Conservation (phyloP, 1,140 invertebrate genomes). For the Meloidogyne floridensis region DNA sequence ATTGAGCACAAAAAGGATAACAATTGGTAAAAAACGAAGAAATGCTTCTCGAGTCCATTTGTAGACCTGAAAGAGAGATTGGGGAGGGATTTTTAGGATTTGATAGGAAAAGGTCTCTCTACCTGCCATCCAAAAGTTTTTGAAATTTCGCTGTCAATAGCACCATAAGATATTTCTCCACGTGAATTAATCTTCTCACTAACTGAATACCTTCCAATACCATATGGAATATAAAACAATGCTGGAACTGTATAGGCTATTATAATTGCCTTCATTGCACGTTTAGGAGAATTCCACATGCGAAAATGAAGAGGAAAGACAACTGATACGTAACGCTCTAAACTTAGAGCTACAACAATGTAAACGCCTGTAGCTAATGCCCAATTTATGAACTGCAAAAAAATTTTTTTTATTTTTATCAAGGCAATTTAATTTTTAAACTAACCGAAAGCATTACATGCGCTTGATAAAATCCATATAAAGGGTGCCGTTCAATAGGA, state of each 20-base stretch:
- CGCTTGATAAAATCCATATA: constrained; percentile 61
- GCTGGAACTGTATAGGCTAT: constrained; percentile 61
- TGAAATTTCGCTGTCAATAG: constrained; percentile 54
- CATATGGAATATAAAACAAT: constrained; percentile 62
- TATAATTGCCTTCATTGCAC: constrained; percentile 58
- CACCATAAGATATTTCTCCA: constrained; percentile 47
- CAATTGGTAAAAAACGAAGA: constrained; percentile 61
- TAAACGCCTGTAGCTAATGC: constrained; percentile 61
- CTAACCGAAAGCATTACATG: constrained; percentile 60
- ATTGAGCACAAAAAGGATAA: constrained; percentile 58
- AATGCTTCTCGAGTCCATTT: constrained; percentile 63
- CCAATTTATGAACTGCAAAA: constrained; percentile 58
- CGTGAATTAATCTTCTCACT: constrained; percentile 38
- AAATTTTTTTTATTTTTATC: background rate
- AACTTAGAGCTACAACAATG: constrained; percentile 60
- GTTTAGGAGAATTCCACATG: constrained; percentile 59
- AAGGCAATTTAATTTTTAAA: background rate
- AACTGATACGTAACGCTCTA: constrained; percentile 63
- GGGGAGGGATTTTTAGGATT: constrained; percentile 5
- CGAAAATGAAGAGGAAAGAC: constrained; percentile 65
- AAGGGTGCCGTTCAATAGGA: constrained; percentile 44
- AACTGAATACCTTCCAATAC: constrained; percentile 51
- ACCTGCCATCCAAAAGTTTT: constrained; percentile 50
- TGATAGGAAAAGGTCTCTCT: background rate
- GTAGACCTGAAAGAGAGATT: constrained; percentile 50